Conservation (phyloP, 30 jellyfish, hydroid and myxozoan species). For the Hydractinia echinata region DNA sequence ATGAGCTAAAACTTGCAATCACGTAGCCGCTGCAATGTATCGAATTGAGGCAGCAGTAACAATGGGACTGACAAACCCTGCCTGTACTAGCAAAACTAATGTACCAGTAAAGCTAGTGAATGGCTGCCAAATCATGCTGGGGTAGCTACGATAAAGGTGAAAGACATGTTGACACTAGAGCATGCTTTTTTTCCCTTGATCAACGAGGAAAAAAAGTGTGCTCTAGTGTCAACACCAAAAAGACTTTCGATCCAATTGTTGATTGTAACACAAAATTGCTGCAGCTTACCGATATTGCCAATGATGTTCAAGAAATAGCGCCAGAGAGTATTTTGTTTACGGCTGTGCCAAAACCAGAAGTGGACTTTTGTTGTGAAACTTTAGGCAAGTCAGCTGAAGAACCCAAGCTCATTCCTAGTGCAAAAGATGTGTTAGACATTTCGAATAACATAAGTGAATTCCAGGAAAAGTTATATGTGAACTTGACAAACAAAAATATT, state of each 20-base stretch:
- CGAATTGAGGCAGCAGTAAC: constrained; percentile 50
- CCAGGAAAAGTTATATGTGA: background rate
- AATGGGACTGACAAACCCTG: constrained; percentile 40
- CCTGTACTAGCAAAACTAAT: too few relatives aligned
- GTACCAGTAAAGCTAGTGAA: constrained; percentile 13
- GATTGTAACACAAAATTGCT: background rate
- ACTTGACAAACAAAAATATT: background rate
- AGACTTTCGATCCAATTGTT: constrained; percentile 26
- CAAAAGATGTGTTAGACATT: background rate
- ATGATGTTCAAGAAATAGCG: constrained; percentile 17
- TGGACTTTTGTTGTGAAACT: constrained; percentile 7
- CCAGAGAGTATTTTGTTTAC: constrained; percentile 36
- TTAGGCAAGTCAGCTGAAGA: background rate
- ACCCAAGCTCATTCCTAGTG: background rate
- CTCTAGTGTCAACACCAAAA: constrained; percentile 17
- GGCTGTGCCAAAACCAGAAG: constrained; percentile 21
- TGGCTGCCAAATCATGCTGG: constrained; percentile 40
- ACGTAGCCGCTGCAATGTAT: constrained; percentile 56
- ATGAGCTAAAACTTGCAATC: constrained; percentile 49
- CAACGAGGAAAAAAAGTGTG: background rate
- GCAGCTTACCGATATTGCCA: constrained; percentile 25
- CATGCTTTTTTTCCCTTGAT: background rate
- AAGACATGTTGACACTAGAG: constrained; percentile 16
- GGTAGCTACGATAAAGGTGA: constrained; percentile 21
- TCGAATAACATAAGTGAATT: constrained; percentile 1